Base-by-base conservation (phyloP, 2,797 vertebrate genomes). In the Anguilla megastoma region DNA sequence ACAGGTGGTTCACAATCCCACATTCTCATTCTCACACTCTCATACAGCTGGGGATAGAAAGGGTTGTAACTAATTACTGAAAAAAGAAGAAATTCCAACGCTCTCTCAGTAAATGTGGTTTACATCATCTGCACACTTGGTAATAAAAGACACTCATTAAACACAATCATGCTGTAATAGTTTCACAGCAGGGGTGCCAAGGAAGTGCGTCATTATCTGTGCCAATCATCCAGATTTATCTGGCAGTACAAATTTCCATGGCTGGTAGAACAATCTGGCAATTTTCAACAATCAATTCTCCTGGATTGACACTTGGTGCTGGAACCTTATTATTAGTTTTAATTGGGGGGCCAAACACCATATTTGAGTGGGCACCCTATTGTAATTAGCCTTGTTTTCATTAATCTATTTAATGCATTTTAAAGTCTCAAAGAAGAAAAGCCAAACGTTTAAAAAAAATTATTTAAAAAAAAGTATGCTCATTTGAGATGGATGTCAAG, bases 101-200 rank as follows among this genome's bases (percentile, higher is more conserved):
- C 52, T 50, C 52, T 84, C 87, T 69, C 48, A n/a, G 71, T 69
- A 85, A 82, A 85, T 45, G 86, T 85, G 30, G 84, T 79, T 86
- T 80, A 84, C 50, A 84, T 86, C 87, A 58, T 79, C 85, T 86
- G 87, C 48, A 88, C 79, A 84, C 84, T 86, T 76, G 14, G 24
- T 54, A 58, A n/a, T 58, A 80, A 87, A 58, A 91, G 58, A 86
- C 86, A 85, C 5, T 89, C 74, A 88, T 89, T 89, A 88, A 87
- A 0, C 87, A 71, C 8, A 95, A 95, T 88, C 89, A 86, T 71
- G 84, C 36, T 14, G 41, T 86, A 74, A 89, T 86, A 52, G 86
- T 89, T 66, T 82, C 88, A 3, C 89, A n/a, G 87, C 30, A 54
- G 36, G 86, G 71, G 84, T 36, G 60, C 54, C 33, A 7, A 24